Conservation (phyloP, 2,888 invertebrate species). For the Aromia moschata region DNA sequence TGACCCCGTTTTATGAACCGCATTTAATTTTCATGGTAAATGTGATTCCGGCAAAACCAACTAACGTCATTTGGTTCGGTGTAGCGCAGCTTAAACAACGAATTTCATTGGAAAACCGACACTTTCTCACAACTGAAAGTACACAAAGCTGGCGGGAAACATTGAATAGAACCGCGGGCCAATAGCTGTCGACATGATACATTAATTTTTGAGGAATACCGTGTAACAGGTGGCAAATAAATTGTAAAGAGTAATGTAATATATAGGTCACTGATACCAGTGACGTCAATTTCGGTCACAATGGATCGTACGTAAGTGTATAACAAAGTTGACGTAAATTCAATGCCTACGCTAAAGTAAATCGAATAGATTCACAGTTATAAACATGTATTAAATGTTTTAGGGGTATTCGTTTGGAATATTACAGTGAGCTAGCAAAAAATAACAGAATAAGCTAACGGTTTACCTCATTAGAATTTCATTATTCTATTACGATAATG, state of each 20-base stretch:
- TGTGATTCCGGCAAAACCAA: neutral
- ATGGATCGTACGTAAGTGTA: neutral
- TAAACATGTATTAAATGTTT: too few species aligned
- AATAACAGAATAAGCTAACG: too few species aligned
- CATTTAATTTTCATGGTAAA: neutral
- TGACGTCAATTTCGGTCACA: slow-evolving; percentile 4
- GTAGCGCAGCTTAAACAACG: neutral
- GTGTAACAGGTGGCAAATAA: neutral
- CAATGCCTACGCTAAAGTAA: neutral
- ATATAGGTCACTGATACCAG: neutral
- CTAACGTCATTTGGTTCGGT: slow-evolving; percentile 8
- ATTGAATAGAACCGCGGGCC: slow-evolving; percentile 8
- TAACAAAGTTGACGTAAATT: neutral
- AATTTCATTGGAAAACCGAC: slow-evolving; percentile 19
- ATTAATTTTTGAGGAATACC: slow-evolving; percentile 10
- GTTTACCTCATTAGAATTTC: too few species aligned
- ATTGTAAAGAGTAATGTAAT: neutral
- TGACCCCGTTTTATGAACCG: neutral
- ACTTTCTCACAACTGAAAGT: slow-evolving; percentile 9
- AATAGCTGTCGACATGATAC: slow-evolving; percentile 1
- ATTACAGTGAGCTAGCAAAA: too few species aligned
- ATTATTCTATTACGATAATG: too few species aligned
- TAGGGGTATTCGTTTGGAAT: too few species aligned
- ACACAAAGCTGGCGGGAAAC: slow-evolving; percentile 7
- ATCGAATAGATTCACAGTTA: neutral